These are phyloP conservation scores for Ceratina japonica DNA, from an alignment of 1,140 invertebrate species.

Conservation along the genomic window DNA sequence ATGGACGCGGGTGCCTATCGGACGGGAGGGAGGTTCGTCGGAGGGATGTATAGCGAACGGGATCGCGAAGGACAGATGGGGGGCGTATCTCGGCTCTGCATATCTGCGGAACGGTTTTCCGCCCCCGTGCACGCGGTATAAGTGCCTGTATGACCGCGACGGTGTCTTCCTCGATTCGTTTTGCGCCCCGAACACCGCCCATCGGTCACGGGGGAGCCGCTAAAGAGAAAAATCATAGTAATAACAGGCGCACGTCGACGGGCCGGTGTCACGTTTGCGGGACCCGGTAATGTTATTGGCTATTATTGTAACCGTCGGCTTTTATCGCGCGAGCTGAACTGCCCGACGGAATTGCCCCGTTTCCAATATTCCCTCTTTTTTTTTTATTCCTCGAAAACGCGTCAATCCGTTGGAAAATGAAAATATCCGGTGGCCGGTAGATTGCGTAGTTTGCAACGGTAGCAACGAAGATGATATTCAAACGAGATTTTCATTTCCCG, in stretches of 20 bases:
- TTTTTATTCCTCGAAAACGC: background rate
- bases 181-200: conserved; percentile 36
- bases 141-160: conserved; percentile 57
- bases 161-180: conserved; percentile 61
- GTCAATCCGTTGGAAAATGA: background rate
- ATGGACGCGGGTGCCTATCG: conserved; percentile 37
- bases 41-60: conserved; percentile 23
- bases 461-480: background rate
- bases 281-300: conserved; percentile 42
- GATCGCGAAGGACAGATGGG: conserved; percentile 66
- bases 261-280: conserved; percentile 40
- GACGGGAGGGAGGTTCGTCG: conserved; percentile 9
- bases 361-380: no score
- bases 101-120: conserved; percentile 38
- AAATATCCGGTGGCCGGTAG: background rate
- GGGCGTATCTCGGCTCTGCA: conserved; percentile 62
- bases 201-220: conserved; percentile 20
- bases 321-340: conserved; percentile 10
- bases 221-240: conserved; percentile 60
- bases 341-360: no score
- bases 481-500: background rate
- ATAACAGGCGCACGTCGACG: conserved; percentile 47
- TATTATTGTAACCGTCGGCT: conserved; percentile 42
- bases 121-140: conserved; percentile 45
- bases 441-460: background rate